Conservation (phyloP, 2,888 invertebrate species). For the Trissolcus brochymenae region DNA sequence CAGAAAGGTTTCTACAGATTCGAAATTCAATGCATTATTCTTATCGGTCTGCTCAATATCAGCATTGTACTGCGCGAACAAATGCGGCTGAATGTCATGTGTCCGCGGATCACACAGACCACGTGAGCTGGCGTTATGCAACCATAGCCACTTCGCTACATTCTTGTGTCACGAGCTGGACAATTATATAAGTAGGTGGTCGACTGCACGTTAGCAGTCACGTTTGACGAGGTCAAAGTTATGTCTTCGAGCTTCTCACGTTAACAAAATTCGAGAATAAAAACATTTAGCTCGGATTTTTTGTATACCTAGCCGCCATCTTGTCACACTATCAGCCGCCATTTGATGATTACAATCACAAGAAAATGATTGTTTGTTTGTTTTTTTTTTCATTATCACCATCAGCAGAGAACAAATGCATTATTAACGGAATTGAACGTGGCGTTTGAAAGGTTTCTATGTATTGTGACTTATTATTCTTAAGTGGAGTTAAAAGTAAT, state of each 20-base stretch:
- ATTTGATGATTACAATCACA: too few relatives aligned
- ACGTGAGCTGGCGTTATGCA: constrained; percentile 48
- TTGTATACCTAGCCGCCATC: too few relatives aligned
- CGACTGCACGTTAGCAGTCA: constrained; percentile 52
- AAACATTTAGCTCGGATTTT: constrained; percentile 19
- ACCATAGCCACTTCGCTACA: constrained; percentile 51
- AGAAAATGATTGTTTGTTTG: too few relatives aligned
- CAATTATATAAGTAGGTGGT: constrained; percentile 58
- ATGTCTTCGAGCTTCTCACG: constrained; percentile 41
- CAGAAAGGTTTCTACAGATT: background rate
- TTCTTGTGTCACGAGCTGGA: constrained; percentile 55
- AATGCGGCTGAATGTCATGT: constrained; percentile 6
- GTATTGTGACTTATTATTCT: constrained; percentile 42
- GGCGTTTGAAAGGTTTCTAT: background rate
- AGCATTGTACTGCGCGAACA: constrained; percentile 6
- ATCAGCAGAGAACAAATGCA: too few relatives aligned
- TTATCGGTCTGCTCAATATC: constrained; percentile 31
- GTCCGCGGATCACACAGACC: constrained; percentile 39
- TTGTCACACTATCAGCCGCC: too few relatives aligned
- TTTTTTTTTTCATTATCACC: too few relatives aligned
- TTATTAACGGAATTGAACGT: too few relatives aligned
- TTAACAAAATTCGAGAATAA: constrained; percentile 41
- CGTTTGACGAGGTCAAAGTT: constrained; percentile 57
- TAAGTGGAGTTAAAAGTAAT: constrained; percentile 32
- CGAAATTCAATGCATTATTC: constrained; percentile 5